Conservation (phyloP, 2,797 vertebrate species). For the Periophthalmus magnuspinnatus region DNA sequence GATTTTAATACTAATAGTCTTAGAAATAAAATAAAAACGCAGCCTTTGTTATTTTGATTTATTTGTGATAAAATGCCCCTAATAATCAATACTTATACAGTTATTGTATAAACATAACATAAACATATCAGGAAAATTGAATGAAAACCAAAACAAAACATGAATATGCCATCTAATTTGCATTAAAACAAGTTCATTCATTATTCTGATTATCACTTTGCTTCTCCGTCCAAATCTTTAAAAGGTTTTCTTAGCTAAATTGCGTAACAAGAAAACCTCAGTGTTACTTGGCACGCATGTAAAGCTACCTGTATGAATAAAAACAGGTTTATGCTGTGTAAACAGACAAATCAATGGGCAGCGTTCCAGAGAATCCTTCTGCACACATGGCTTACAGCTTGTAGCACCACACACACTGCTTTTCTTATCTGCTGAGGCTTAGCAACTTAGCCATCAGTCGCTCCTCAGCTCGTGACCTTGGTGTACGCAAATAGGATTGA, state of each 20-base stretch:
- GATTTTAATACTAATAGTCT: too few species aligned
- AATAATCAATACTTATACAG: too few species aligned
- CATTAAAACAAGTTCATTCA: too few species aligned
- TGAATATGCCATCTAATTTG: too few species aligned
- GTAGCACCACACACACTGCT: constrained; percentile 33
- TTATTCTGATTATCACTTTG: too few species aligned
- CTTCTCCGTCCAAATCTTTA: too few species aligned
- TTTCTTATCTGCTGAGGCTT: constrained; percentile 66
- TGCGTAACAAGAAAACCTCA: background rate
- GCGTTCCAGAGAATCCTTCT: background rate
- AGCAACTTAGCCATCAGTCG: constrained; percentile 44
- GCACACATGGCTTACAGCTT: constrained; percentile 5
- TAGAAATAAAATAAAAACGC: too few species aligned
- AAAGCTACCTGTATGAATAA: background rate
- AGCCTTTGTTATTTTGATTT: too few species aligned
- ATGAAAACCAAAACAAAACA: too few species aligned
- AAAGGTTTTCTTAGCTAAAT: background rate
- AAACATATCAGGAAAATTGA: too few species aligned
- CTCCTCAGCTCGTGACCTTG: constrained; percentile 53
- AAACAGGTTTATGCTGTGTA: background rate
- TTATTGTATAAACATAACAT: too few species aligned
- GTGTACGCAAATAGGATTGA: constrained; percentile 63
- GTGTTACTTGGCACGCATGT: background rate
- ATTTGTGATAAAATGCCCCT: too few species aligned
- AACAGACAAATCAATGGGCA: background rate